Percentiles rank a stretch among this genome's conserved stretches.
These are phyloP conservation scores for Nycticorax nycticorax DNA, from an alignment of 2,113 vertebrate species.

Conservation along the genomic window DNA sequence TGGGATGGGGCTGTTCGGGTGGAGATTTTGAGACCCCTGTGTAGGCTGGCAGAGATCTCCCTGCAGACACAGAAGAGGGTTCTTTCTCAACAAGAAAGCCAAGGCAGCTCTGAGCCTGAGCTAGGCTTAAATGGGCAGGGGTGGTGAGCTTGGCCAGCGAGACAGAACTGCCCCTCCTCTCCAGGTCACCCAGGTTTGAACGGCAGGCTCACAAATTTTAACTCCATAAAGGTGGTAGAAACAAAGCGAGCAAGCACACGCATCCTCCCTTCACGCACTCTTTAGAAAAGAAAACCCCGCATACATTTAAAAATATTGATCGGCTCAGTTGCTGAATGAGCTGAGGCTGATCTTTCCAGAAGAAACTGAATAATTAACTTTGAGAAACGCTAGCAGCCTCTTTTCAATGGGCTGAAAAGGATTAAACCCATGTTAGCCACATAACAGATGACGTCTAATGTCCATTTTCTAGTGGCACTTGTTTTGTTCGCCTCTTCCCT, in stretches of 20 bases:
- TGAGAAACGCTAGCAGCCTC: not conserved
- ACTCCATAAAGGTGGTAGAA: not conserved
- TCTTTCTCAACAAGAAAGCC: not conserved
- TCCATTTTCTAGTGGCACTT: not conserved
- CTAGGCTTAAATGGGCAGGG: not conserved
- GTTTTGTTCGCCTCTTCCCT: not conserved
- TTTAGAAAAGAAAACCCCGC: not conserved
- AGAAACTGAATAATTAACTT: not conserved
- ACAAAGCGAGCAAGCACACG: not conserved
- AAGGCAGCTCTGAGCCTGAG: not conserved
- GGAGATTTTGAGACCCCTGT: not conserved
- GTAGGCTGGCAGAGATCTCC: no score
- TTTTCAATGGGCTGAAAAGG: not conserved
- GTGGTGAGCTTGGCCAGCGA: not conserved
- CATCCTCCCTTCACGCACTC: not conserved
- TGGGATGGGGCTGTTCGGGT: not conserved
- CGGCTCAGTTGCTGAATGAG: not conserved
- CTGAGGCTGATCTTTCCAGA: not conserved
- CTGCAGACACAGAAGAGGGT: no score
- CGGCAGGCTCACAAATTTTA: not conserved
- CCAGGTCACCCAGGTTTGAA: not conserved
- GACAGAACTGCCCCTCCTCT: not conserved
- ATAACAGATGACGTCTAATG: not conserved
- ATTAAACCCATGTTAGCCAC: not conserved
- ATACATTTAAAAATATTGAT: not conserved